A percentile compares a stretch with the other conserved stretches of the same genome.
These are phyloP conservation scores for Phengaris alcon DNA, from an alignment of 2,888 invertebrate species.

Conservation along the genomic window DNA sequence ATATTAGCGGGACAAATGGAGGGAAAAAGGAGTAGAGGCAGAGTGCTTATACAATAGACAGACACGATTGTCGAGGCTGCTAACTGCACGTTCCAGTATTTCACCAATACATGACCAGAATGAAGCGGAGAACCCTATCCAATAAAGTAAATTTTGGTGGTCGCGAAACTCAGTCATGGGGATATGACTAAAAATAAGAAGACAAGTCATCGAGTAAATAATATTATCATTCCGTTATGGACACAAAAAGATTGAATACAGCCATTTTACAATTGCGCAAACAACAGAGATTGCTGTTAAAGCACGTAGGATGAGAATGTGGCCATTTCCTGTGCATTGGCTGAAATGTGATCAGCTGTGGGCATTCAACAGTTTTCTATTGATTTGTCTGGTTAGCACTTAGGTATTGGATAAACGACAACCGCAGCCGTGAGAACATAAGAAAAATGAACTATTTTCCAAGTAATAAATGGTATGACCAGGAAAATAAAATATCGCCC, in stretches of 20 bases:
- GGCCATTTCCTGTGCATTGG: constrained; percentile 26
- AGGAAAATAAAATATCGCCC: no score
- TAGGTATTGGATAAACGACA: constrained; percentile 30
- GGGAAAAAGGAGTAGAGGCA: no score
- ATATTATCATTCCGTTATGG: not conserved
- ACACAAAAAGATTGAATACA: not conserved
- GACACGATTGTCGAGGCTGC: no score
- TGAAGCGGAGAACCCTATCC: no score
- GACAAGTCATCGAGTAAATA: no score
- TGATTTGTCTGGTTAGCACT: constrained; percentile 30
- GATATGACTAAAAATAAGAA: no score
- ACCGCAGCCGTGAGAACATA: constrained; percentile 1
- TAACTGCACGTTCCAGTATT: no score
- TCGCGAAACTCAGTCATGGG: no score
- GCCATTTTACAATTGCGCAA: not conserved
- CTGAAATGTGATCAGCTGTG: constrained; percentile 26
- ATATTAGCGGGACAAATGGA: no score
- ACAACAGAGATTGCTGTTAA: not conserved
- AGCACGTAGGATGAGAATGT: constrained; percentile 13
- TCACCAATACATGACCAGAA: no score
- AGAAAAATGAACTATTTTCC: not conserved
- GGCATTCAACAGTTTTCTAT: constrained; percentile 25
- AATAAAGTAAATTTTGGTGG: no score
- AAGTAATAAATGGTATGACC: not conserved
- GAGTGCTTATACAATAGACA: no score